These are phyloP conservation scores for Thumatha senex DNA, from an alignment of 2,888 invertebrate species.

Conservation along the genomic window DNA sequence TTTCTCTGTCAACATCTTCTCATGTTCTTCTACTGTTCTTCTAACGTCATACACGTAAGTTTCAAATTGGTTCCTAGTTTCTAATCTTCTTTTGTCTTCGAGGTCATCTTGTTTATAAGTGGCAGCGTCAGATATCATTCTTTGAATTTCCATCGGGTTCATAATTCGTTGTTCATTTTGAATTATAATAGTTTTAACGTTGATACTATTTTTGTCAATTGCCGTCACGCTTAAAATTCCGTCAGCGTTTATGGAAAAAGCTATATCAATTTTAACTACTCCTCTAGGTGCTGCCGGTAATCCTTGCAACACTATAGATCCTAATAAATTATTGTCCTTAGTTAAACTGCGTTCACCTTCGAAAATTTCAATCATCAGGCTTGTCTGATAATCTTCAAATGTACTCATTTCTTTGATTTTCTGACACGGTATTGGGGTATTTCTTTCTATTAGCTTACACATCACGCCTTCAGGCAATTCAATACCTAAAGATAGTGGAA, in stretches of 20 bases:
- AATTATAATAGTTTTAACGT: constrained; percentile 49
- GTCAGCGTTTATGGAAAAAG: constrained; percentile 60
- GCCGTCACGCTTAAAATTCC: constrained; percentile 63
- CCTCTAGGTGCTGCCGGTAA: constrained; percentile 67
- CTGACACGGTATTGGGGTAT: constrained; percentile 62
- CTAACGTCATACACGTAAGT: constrained; percentile 59
- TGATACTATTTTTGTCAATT: constrained; percentile 56
- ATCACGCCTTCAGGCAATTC: constrained; percentile 66
- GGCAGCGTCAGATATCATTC: constrained; percentile 60
- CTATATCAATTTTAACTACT: constrained; percentile 58
- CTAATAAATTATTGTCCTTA: constrained; percentile 62
- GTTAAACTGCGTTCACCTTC: constrained; percentile 67
- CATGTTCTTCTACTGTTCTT: constrained; percentile 47
- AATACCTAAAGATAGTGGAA: constrained; percentile 64
- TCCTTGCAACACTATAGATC: constrained; percentile 56
- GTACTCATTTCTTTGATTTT: constrained; percentile 63
- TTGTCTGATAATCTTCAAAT: constrained; percentile 60
- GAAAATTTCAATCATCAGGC: constrained; percentile 66
- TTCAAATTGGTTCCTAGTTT: constrained; percentile 64
- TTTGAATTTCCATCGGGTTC: constrained; percentile 49
- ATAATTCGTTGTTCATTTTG: constrained; percentile 50
- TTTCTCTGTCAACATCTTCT: constrained; percentile 38
- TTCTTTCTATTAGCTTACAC: constrained; percentile 62
- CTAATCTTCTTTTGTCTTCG: constrained; percentile 54
- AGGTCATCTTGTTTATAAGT: constrained; percentile 54